phyloP scores from a whole-genome alignment of 2,113 vertebrate genomes.

The Oryzias curvinotus region DNA sequence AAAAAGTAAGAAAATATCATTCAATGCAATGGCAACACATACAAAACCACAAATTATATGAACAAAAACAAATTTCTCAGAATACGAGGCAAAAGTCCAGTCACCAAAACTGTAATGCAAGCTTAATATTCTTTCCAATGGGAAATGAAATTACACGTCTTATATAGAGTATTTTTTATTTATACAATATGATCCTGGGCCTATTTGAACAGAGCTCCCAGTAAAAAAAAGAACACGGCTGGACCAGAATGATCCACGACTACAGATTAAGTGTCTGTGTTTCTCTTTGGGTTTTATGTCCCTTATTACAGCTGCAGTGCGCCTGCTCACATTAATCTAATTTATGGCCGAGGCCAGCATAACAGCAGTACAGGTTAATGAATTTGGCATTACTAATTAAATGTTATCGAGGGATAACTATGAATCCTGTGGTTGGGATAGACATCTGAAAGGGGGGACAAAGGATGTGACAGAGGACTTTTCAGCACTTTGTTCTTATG shows the following conservation, averaged over 20 bases:
- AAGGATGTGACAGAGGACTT: conserved; percentile 48
- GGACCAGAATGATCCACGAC: conserved; percentile 69
- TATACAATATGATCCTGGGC: conserved; percentile 12
- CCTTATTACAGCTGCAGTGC: conserved; percentile 80
- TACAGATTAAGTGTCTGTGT: conserved; percentile 59
- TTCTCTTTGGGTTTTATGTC: conserved; percentile 80
- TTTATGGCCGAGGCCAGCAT: conserved; percentile 76
- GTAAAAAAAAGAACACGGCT: conserved; percentile 33
- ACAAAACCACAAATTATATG: too few species aligned
- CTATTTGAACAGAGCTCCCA: conserved; percentile 31
- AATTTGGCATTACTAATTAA: conserved; percentile 98
- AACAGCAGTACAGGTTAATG: conserved; percentile 90
- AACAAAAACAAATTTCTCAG: too few species aligned
- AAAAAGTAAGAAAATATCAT: too few species aligned
- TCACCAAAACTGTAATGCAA: too few species aligned
- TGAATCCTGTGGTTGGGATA: conserved; percentile 87
- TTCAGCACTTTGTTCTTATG: conserved; percentile 25
- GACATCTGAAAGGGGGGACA: conserved; percentile 29
- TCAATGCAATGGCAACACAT: too few species aligned
- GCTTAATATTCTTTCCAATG: too few species aligned
- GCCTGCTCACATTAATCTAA: conserved; percentile 80
- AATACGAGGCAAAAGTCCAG: too few species aligned
- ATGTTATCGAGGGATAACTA: conserved; percentile 94
- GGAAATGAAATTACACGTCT: too few species aligned
- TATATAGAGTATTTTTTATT: too few species aligned